These are phyloP conservation scores for Oryzias curvinotus DNA, from an alignment of 2,113 vertebrate species.

Conservation along the genomic window DNA sequence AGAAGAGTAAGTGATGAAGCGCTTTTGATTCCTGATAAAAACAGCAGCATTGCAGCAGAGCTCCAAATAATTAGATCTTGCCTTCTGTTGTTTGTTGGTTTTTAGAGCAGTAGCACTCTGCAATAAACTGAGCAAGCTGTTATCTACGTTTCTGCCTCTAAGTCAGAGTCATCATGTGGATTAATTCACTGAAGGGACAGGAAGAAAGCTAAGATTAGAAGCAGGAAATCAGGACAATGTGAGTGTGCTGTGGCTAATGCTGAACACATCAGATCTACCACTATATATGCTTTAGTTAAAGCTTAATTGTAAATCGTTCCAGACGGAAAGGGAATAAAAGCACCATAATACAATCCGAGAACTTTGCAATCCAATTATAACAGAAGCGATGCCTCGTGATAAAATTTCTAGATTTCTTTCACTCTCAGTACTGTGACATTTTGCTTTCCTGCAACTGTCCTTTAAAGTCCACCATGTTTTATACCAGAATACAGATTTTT, in stretches of 20 bases:
- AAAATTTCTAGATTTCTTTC: neutral
- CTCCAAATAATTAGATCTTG: slow-evolving; percentile 64
- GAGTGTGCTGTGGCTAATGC: slow-evolving; percentile 15
- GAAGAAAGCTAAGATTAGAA: slow-evolving; percentile 69
- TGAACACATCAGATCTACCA: slow-evolving; percentile 33
- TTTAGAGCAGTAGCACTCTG: slow-evolving; percentile 33
- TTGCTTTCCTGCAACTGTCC: neutral
- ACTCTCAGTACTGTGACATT: neutral
- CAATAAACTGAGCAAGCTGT: slow-evolving; percentile 61
- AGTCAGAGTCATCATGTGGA: slow-evolving; percentile 59
- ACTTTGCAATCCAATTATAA: neutral
- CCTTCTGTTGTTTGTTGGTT: slow-evolving; percentile 51
- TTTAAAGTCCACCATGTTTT: neutral
- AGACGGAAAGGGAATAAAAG: neutral
- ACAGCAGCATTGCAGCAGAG: slow-evolving; percentile 44
- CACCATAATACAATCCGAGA: neutral
- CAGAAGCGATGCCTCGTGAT: neutral
- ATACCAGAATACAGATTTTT: slow-evolving; percentile 22
- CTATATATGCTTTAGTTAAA: neutral
- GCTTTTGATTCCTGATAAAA: slow-evolving; percentile 38
- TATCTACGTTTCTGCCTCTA: slow-evolving; percentile 70
- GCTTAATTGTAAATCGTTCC: neutral
- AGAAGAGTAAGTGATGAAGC: slow-evolving; percentile 25
- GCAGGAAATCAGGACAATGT: slow-evolving; percentile 62
- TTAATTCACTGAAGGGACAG: slow-evolving; percentile 65